A percentile compares a stretch with the other conserved stretches of the same genome.
These are phyloP conservation scores for Falco columbarius DNA, from an alignment of 2,797 vertebrate species.

Conservation along the genomic window DNA sequence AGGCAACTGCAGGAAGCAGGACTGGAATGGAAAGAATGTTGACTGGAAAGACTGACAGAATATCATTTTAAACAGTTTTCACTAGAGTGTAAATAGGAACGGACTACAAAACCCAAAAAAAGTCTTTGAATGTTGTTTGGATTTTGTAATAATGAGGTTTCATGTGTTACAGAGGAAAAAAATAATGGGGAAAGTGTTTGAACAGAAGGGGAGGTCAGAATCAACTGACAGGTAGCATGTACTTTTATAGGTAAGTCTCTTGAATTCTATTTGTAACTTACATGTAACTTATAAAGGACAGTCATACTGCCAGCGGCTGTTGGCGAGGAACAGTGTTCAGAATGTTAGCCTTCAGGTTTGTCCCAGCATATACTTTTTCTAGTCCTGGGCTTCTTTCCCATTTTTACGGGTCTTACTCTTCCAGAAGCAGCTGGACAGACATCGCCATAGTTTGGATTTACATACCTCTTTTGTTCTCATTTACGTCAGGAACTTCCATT, in stretches of 20 bases:
- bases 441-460: not conserved
- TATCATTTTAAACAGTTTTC: constrained; percentile 20
- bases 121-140: not conserved
- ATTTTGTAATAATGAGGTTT: not conserved
- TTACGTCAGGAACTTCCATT: not conserved
- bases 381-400: not conserved
- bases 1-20: constrained; percentile 24
- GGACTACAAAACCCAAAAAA: not conserved
- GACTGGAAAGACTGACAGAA: not conserved
- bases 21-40: constrained; percentile 49
- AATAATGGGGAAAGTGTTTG: not conserved
- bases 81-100: not conserved
- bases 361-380: not conserved
- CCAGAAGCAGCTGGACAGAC: not conserved
- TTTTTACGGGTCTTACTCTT: not conserved
- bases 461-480: not conserved
- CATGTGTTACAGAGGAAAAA: not conserved
- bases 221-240: not conserved
- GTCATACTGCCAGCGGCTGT: not conserved
- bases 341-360: not conserved
- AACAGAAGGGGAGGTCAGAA: not conserved
- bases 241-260: not conserved
- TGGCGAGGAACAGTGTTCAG: not conserved
- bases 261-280: not conserved
- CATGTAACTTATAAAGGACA: not conserved